Conservation (phyloP, 2,888 invertebrate species). For the Tipula lateralis region DNA sequence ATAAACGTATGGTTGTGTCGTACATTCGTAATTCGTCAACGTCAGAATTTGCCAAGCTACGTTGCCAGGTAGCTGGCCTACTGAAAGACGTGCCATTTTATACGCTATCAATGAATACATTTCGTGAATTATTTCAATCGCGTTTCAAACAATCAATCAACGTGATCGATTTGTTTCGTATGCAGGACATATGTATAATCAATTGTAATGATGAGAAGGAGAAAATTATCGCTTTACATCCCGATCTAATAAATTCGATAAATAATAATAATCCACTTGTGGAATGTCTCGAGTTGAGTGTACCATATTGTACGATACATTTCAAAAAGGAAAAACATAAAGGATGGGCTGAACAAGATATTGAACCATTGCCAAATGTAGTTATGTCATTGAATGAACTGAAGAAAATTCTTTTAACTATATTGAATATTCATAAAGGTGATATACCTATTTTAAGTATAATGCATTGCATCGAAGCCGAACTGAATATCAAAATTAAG, state of each 20-base stretch:
- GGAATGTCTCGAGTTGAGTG: slow-evolving; percentile 50
- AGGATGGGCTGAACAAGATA: slow-evolving; percentile 75
- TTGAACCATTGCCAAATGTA: slow-evolving; percentile 58
- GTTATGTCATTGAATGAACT: slow-evolving; percentile 47
- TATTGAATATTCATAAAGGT: slow-evolving; percentile 45
- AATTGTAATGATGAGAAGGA: slow-evolving; percentile 64
- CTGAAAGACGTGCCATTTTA: slow-evolving; percentile 70
- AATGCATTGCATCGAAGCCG: slow-evolving; percentile 46
- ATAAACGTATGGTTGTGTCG: slow-evolving; percentile 71
- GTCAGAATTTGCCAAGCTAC: slow-evolving; percentile 58
- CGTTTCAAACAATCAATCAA: slow-evolving; percentile 69
- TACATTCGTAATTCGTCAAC: slow-evolving; percentile 57
- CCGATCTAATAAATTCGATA: slow-evolving; percentile 56
- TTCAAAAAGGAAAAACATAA: slow-evolving; percentile 55
- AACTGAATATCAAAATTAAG: slow-evolving; percentile 42
- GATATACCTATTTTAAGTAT: slow-evolving; percentile 48
- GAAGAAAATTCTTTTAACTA: slow-evolving; percentile 45
- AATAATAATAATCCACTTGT: slow-evolving; percentile 49
- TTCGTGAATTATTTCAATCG: slow-evolving; percentile 74
- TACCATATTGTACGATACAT: slow-evolving; percentile 63
- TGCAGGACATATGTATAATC: slow-evolving; percentile 72
- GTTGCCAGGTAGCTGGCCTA: slow-evolving; percentile 65
- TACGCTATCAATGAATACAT: slow-evolving; percentile 72
- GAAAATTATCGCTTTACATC: slow-evolving; percentile 64
- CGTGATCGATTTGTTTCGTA: slow-evolving; percentile 62